Percentiles rank a stretch among this genome's conserved stretches.
phyloP scores from a whole-genome alignment of 2,113 vertebrate genomes.

The Elgaria multicarinata region DNA sequence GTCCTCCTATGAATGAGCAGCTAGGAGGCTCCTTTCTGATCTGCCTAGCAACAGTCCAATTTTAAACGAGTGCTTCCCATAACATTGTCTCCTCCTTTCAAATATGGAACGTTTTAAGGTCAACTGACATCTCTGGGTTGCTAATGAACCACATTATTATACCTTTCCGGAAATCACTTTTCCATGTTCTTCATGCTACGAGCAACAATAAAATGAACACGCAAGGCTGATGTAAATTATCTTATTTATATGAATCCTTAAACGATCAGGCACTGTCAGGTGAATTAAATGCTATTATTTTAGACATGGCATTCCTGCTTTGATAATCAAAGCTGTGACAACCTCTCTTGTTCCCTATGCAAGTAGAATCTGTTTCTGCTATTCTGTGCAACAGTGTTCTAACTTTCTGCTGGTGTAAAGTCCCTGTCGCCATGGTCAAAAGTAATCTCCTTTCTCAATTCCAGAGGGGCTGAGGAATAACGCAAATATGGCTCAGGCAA shows the following conservation, averaged over 20 bases:
- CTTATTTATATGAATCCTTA: background rate
- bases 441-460: too few species aligned
- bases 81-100: background rate
- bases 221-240: slow-evolving; percentile 21
- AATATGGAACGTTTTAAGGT: background rate
- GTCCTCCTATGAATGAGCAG: background rate
- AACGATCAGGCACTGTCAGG: background rate
- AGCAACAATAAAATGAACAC: background rate
- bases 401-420: too few species aligned
- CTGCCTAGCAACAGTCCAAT: too few species aligned
- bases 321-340: background rate
- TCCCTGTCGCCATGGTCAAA: too few species aligned
- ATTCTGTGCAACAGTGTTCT: too few species aligned
- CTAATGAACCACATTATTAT: background rate
- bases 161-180: background rate
- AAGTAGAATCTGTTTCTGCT: background rate
- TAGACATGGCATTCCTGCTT: background rate
- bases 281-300: background rate
- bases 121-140: background rate
- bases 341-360: background rate
- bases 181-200: background rate
- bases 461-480: too few species aligned
- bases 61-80: background rate
- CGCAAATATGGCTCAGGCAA: too few species aligned
- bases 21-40: background rate